Evolutionary conservation across 1,140 invertebrate species (phyloP).

Genomic region (Lepeophtheirus salmonis): DNA sequence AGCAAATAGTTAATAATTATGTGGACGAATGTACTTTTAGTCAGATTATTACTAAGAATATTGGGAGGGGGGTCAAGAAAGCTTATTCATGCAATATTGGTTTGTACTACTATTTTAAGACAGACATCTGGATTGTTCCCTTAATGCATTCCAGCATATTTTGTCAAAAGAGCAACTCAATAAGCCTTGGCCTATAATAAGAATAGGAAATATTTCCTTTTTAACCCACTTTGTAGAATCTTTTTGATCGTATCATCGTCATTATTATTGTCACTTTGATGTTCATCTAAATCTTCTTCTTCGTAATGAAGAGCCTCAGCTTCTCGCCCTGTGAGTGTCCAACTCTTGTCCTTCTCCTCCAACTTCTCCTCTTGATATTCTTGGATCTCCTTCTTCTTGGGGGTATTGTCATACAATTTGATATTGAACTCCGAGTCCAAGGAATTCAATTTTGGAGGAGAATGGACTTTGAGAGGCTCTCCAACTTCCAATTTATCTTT

Average conservation of each 20-base stretch:
- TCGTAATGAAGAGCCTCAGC: slow-evolving; percentile 16
- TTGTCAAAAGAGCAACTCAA: no score
- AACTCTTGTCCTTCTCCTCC: no score
- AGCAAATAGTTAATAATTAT: no score
- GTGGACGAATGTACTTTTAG: no score
- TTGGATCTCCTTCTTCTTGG: background rate
- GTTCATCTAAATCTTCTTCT: slow-evolving; percentile 13
- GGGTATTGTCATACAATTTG: background rate
- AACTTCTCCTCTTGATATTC: background rate
- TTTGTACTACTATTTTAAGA: no score
- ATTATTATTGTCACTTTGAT: slow-evolving; percentile 3
- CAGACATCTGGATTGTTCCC: no score
- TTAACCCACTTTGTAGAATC: slow-evolving; percentile 4
- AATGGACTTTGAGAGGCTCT: background rate
- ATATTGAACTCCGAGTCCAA: background rate
- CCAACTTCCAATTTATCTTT: background rate
- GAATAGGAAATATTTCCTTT: no score
- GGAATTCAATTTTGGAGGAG: background rate
- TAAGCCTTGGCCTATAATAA: no score
- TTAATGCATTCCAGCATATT: no score
- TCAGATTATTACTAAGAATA: no score
- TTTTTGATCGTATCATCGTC: background rate
- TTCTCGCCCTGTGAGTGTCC: slow-evolving; percentile 14
- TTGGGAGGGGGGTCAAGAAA: no score
- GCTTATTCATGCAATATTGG: no score